Evolutionary conservation across 2,888 invertebrate genomes (phyloP), one percentile per base, ranked within the genome.

Genomic region (Craniophora ligustri): DNA sequence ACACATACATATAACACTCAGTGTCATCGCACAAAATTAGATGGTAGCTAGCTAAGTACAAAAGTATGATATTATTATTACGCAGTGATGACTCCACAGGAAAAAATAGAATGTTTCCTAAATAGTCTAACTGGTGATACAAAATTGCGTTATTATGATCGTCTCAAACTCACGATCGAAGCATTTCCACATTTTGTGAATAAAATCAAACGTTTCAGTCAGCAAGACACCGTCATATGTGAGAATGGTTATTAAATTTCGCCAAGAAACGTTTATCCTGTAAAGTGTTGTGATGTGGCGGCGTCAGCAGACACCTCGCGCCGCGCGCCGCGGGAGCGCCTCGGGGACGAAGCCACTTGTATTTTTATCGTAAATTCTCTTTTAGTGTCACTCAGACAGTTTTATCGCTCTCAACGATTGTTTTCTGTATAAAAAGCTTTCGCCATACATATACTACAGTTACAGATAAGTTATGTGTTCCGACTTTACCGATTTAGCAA

Each of bases 371-470:
- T 53, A 53, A 53, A 62, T 40, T 19, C 30, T 26, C 15, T 19
- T 61, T 45, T 36, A 45, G 11, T 23, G 35, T 11, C 39, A 31
- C 4, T 15, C 35, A 34, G 53, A 40, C 45, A 15, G 44, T 45
- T 62, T 54, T 38, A 54, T 46, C 16, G 14, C 10, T 15, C n/a
- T 2, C 13, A 28, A 36, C 32, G 36, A 60, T 62, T 62, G 40
- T 38, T 41, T 40, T 31, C 21, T 28, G 6, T 13, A 40, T 31
- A 31, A n/a, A 46, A 34, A 28, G 11, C 4, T 10, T 4, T n/a
- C 13, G 31, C 14, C 1, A n/a, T 6, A 10, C 14, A 31, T 16
- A 10, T 23, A 36, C 45, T 16, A 21, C 14, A 8, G 30, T n/a
- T 10, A 4, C 11, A 14, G 21, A 42, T 19, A 10, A 31, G 19